phyloP scores from a whole-genome alignment of 1,140 invertebrate species.

The Pararge aegeria region DNA sequence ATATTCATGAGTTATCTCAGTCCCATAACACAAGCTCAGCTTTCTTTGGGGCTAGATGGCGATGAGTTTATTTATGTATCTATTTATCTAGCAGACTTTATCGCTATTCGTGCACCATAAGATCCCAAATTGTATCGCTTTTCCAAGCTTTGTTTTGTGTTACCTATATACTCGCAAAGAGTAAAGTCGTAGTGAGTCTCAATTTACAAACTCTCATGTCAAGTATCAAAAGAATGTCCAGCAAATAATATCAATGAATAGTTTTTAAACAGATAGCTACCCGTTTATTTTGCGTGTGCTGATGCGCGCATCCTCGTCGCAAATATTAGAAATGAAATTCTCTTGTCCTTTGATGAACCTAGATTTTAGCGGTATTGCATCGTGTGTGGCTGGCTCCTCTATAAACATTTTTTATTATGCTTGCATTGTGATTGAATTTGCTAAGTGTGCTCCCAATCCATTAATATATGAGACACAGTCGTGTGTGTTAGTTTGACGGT shows the following conservation, averaged over 20 bases:
- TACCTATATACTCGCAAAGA: no score
- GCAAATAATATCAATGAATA: background rate
- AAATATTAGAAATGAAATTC: conserved; percentile 38
- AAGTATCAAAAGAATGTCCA: background rate
- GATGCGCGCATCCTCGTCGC: conserved; percentile 26
- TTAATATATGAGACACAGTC: conserved; percentile 16
- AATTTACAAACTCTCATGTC: no score
- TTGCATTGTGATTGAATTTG: conserved; percentile 30
- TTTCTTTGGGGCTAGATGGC: no score
- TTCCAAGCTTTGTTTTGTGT: no score
- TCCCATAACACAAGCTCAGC: no score
- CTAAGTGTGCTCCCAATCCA: conserved; percentile 26
- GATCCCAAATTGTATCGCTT: no score
- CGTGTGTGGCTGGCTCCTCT: conserved; percentile 23
- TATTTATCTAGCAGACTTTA: no score
- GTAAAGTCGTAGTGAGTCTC: no score
- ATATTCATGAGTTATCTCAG: no score
- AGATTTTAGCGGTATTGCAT: conserved; percentile 40
- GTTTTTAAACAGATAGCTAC: no score
- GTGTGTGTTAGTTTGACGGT: background rate
- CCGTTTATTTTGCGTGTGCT: background rate
- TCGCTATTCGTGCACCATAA: no score
- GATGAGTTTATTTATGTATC: no score
- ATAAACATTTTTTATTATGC: conserved; percentile 31
- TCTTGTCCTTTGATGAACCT: conserved; percentile 39